Conservation (phyloP, 2,888 invertebrate genomes). For the Torymus tubicola region DNA sequence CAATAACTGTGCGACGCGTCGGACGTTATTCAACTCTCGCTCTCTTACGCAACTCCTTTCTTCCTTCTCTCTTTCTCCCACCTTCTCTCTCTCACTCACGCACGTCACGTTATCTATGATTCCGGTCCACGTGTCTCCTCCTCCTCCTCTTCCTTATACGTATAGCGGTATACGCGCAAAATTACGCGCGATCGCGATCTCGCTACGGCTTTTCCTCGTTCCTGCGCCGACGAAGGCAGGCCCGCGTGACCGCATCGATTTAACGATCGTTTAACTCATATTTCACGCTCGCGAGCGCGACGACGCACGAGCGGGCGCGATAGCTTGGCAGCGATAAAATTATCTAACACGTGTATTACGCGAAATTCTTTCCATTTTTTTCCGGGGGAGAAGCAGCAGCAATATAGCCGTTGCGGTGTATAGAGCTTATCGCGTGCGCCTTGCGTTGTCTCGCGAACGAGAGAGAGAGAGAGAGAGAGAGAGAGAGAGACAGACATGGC, state of each 20-base stretch:
- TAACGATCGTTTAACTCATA: slow-evolving; percentile 69
- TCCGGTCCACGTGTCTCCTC: slow-evolving; percentile 51
- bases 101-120: slow-evolving; percentile 58
- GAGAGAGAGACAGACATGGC: too few relatives aligned
- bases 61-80: too few relatives aligned
- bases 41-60: slow-evolving; percentile 56
- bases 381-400: too few relatives aligned
- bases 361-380: slow-evolving; percentile 54
- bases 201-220: slow-evolving; percentile 28
- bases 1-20: slow-evolving; percentile 15
- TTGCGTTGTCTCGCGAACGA: background rate
- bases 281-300: slow-evolving; percentile 64
- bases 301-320: background rate
- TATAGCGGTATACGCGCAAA: too few relatives aligned
- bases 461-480: too few relatives aligned
- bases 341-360: slow-evolving; percentile 54
- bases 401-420: background rate
- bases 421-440: background rate
- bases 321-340: slow-evolving; percentile 27
- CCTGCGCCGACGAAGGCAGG: slow-evolving; percentile 54
- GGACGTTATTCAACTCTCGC: slow-evolving; percentile 60
- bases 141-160: too few relatives aligned
- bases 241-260: slow-evolving; percentile 67
- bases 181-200: slow-evolving; percentile 4
- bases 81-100: slow-evolving; percentile 1